These are phyloP conservation scores for Rhinoraja longicauda DNA, from an alignment of 2,797 vertebrate species.

Conservation along the genomic window DNA sequence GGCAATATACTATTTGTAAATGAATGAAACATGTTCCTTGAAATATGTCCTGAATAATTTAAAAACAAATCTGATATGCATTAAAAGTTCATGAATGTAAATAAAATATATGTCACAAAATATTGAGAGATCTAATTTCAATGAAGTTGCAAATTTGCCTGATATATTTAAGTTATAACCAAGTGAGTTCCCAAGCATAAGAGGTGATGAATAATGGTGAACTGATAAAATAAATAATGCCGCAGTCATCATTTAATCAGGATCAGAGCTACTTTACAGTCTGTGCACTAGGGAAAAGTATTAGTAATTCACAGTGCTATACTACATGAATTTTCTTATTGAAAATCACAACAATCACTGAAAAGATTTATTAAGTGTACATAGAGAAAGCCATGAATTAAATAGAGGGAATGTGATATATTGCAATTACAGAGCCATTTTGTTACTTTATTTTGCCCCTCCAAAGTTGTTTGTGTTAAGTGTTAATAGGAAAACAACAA, in stretches of 20 bases:
- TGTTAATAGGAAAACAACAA: not conserved
- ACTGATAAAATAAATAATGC: not conserved
- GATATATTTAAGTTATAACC: slow-evolving; percentile 18
- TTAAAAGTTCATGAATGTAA: slow-evolving; percentile 11
- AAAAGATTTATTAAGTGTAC: not conserved
- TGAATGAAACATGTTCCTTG: not conserved
- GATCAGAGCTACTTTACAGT: slow-evolving; percentile 16
- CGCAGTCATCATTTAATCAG: not conserved
- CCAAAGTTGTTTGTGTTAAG: not conserved
- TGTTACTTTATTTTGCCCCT: not conserved
- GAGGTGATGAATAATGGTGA: not conserved
- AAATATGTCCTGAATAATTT: not conserved
- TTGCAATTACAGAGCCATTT: not conserved
- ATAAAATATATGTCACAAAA: not conserved
- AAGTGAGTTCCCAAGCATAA: not conserved
- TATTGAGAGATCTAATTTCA: slow-evolving; percentile 8
- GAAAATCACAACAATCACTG: not conserved
- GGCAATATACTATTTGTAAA: not conserved
- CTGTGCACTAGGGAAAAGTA: not conserved
- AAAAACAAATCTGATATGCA: not conserved
- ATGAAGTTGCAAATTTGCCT: not conserved
- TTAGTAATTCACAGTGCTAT: not conserved
- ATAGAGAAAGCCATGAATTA: not conserved
- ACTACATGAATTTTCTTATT: not conserved
- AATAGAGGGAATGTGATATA: not conserved